phyloP scores from a whole-genome alignment of 1,140 invertebrate genomes.

The Onthophagus taurus region DNA sequence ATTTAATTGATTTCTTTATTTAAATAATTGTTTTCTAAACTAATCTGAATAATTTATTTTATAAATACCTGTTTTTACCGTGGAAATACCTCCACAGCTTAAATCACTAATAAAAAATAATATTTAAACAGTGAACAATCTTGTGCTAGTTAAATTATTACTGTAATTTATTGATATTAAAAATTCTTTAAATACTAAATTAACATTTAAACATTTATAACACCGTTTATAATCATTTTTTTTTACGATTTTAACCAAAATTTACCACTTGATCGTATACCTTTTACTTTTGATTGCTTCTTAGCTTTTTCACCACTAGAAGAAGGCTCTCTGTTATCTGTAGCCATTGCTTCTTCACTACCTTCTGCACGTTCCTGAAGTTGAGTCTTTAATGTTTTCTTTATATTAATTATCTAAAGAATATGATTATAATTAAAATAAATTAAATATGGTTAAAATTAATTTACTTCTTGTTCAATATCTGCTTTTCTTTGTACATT shows the following conservation, averaged over 20 bases:
- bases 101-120: neutral
- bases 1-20: too few species aligned
- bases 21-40: too few species aligned
- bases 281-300: constrained; percentile 43
- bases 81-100: too few species aligned
- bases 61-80: too few species aligned
- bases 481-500: constrained; percentile 70
- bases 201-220: neutral
- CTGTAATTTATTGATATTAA: neutral
- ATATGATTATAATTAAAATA: constrained; percentile 15
- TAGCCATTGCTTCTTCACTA: constrained; percentile 49
- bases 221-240: neutral
- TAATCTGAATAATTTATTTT: too few species aligned
- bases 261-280: constrained; percentile 43
- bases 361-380: constrained; percentile 53
- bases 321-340: constrained; percentile 44
- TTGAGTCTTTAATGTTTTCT: constrained; percentile 68
- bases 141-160: neutral
- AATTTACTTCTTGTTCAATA: constrained; percentile 71
- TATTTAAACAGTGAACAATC: neutral
- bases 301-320: constrained; percentile 40
- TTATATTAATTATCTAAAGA: constrained; percentile 63
- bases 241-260: constrained; percentile 49
- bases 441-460: neutral
- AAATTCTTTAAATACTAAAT: neutral